Evolutionary conservation across 2,113 vertebrate species (phyloP).

Genomic region (Alaudala cheleensis): DNA sequence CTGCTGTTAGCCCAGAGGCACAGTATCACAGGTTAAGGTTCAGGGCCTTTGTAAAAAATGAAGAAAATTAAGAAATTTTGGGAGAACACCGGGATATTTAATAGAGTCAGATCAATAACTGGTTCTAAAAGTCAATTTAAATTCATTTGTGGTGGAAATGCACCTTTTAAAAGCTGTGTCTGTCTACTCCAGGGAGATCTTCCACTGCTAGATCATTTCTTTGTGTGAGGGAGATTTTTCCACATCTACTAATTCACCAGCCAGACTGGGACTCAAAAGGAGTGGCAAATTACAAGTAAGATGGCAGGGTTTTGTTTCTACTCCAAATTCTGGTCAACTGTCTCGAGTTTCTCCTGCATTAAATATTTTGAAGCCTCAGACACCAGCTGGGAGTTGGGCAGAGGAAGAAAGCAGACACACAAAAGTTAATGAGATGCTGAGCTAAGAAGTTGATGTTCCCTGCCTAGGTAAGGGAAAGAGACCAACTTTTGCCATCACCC

Average conservation of each 20-base stretch:
- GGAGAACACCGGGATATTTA: neutral
- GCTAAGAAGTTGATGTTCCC: neutral
- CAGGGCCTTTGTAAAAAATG: neutral
- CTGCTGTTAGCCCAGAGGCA: neutral
- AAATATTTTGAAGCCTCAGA: neutral
- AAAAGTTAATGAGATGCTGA: conserved; percentile 13
- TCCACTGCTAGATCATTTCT: neutral
- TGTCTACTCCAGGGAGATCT: neutral
- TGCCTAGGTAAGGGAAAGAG: neutral
- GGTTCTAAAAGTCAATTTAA: neutral
- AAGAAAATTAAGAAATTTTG: neutral
- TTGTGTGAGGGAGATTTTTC: neutral
- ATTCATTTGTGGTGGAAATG: neutral
- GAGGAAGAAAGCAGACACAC: neutral
- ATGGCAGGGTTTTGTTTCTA: neutral
- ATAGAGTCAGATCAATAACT: neutral
- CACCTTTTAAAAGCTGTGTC: neutral
- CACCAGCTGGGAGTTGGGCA: neutral
- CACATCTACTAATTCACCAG: neutral
- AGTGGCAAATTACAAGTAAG: neutral
- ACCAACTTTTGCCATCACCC: neutral
- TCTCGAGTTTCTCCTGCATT: neutral
- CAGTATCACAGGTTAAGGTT: neutral
- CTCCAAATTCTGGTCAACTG: neutral
- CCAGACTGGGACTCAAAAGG: neutral